These are phyloP conservation scores for Plumapathes pennacea DNA, from an alignment of 92 coral and sea anemone species.

Conservation along the genomic window DNA sequence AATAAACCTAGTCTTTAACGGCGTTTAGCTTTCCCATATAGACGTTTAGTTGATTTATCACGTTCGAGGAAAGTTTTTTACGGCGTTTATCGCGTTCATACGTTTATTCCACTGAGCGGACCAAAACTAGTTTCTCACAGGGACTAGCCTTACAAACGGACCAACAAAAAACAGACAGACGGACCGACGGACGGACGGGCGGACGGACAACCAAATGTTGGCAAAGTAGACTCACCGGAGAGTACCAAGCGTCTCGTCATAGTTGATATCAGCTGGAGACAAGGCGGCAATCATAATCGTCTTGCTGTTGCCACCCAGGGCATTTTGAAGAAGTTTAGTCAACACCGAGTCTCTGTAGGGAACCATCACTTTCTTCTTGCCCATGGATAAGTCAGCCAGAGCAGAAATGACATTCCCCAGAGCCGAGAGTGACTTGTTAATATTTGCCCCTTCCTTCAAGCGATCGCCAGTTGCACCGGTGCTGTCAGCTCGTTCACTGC, in stretches of 20 bases:
- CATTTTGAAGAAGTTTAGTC: slow-evolving; percentile 95
- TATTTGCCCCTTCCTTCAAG: slow-evolving; percentile 98
- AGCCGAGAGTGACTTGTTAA: slow-evolving; percentile 95
- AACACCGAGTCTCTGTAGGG: slow-evolving; percentile 98
- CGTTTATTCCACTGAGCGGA: too few species aligned
- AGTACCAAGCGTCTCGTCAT: slow-evolving; percentile 95
- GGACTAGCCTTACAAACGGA: too few species aligned
- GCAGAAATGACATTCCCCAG: slow-evolving; percentile 98
- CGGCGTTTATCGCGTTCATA: too few species aligned
- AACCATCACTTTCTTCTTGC: slow-evolving; percentile 96
- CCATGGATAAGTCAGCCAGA: slow-evolving; percentile 96
- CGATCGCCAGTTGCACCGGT: slow-evolving; percentile 99
- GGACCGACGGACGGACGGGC: background rate
- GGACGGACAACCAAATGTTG: too few species aligned
- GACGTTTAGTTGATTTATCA: too few species aligned
- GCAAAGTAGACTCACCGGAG: too few species aligned
- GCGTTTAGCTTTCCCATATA: too few species aligned
- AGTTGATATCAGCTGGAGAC: slow-evolving; percentile 99
- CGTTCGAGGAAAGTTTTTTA: too few species aligned
- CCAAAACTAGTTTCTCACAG: too few species aligned
- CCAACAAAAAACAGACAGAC: background rate
- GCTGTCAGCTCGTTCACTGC: slow-evolving; percentile 99
- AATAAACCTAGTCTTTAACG: too few species aligned
- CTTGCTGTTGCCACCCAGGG: slow-evolving; percentile 99
- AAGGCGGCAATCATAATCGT: slow-evolving; percentile 99